Evolutionary conservation across 2,797 vertebrate species (phyloP).

Genomic region (Mustela erminea): DNA sequence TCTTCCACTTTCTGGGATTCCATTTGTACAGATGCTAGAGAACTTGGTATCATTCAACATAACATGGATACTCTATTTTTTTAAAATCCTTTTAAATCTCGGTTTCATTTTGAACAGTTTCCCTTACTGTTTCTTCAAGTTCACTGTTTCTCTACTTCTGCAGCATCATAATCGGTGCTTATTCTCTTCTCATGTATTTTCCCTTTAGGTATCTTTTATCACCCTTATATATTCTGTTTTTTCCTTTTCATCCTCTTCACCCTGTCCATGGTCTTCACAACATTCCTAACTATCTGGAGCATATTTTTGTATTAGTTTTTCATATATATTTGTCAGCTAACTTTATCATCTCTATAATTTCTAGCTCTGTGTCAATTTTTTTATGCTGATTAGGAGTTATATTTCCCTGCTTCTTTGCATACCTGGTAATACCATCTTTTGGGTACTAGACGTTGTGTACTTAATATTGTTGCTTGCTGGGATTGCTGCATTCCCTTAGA

Average conservation of each 20-base stretch:
- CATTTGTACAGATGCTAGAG: neutral
- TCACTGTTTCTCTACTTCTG: neutral
- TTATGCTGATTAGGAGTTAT: neutral
- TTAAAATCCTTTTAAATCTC: neutral
- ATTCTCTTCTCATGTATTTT: neutral
- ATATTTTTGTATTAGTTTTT: neutral
- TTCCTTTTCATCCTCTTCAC: neutral
- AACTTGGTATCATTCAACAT: neutral
- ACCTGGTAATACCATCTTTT: neutral
- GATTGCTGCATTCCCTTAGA: neutral
- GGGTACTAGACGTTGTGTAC: neutral
- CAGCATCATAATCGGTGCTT: neutral
- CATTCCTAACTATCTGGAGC: neutral
- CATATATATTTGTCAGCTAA: neutral
- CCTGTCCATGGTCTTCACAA: neutral
- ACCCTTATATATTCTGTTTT: neutral
- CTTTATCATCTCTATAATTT: neutral
- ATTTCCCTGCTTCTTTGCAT: neutral
- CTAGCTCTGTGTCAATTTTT: neutral
- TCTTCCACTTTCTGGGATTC: neutral
- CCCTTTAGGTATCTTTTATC: neutral
- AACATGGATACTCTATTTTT: neutral
- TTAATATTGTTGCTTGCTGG: neutral
- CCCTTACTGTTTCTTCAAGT: neutral
- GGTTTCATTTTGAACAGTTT: neutral